phyloP scores from a whole-genome alignment of 2,888 invertebrate species.

The Pycnomerus fuliginosus region DNA sequence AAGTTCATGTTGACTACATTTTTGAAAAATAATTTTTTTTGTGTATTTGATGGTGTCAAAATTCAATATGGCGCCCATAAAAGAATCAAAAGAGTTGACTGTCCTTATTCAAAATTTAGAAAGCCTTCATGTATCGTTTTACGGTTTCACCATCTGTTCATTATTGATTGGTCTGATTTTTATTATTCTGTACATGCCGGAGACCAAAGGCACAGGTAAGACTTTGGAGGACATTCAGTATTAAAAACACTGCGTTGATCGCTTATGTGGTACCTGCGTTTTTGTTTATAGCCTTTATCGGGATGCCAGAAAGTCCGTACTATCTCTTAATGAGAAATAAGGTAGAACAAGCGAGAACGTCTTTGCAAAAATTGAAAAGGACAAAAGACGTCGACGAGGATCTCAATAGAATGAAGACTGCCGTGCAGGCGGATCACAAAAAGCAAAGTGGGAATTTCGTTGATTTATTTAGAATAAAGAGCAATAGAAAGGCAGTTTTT shows the following conservation, averaged over 20 bases:
- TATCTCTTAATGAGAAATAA: too few species aligned
- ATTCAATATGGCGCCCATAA: too few species aligned
- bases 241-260: too few species aligned
- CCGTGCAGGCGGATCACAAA: constrained; percentile 39
- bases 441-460: constrained; percentile 54
- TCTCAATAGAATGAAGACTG: constrained; percentile 38
- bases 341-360: constrained; percentile 54
- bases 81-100: too few species aligned
- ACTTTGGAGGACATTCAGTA: constrained; percentile 69
- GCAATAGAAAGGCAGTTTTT: constrained; percentile 64
- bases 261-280: too few species aligned
- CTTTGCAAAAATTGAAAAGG: constrained; percentile 56
- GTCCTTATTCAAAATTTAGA: too few species aligned
- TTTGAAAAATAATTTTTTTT: too few species aligned
- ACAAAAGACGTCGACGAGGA: constrained; percentile 54
- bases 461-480: constrained; percentile 59
- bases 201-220: constrained; percentile 72
- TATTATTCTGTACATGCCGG: constrained; percentile 62
- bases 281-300: too few species aligned
- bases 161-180: constrained; percentile 62
- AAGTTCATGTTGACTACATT: too few species aligned
- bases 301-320: too few species aligned
- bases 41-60: too few species aligned
- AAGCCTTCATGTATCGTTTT: constrained; percentile 67
- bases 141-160: constrained; percentile 63